These are phyloP conservation scores for Exaiptasia diaphana DNA, from an alignment of 64 coral and sea anemone genomes.

Conservation along the genomic window DNA sequence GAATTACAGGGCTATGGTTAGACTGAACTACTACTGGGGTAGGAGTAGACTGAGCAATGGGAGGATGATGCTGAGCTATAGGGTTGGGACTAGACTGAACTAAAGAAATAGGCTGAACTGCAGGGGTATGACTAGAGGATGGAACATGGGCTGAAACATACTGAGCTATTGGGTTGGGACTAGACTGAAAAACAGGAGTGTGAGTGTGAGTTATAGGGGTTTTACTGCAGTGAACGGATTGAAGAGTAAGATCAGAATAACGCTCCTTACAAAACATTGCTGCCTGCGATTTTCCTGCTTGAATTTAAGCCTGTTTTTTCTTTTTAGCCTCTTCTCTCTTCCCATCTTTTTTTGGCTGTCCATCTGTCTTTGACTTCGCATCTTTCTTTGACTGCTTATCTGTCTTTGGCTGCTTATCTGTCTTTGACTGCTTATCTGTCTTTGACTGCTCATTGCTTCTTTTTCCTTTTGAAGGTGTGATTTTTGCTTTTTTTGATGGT, in stretches of 20 bases:
- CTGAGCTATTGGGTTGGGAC: background rate
- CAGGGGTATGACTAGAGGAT: background rate
- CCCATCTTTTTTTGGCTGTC: background rate
- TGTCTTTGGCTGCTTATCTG: background rate
- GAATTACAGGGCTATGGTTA: no score
- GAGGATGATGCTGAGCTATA: background rate
- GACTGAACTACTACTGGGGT: background rate
- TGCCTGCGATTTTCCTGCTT: conserved; percentile 9
- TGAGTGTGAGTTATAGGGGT: background rate
- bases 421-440: background rate
- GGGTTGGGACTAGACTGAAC: no score
- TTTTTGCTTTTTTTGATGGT: conserved; percentile 23
- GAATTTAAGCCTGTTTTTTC: conserved; percentile 9
- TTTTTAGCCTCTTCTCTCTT: conserved; percentile 2
- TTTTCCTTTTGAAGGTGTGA: background rate
- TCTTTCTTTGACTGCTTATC: background rate
- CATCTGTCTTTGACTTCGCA: background rate
- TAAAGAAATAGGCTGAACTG: no score
- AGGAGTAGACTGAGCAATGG: background rate
- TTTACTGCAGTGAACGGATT: background rate
- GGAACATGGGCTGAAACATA: background rate
- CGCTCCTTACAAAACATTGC: conserved; percentile 8
- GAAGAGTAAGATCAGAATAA: background rate
- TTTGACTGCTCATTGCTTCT: background rate
- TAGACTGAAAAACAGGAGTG: background rate